These are phyloP conservation scores for Agriopis marginaria DNA, from an alignment of 2,888 invertebrate species.

Conservation along the genomic window DNA sequence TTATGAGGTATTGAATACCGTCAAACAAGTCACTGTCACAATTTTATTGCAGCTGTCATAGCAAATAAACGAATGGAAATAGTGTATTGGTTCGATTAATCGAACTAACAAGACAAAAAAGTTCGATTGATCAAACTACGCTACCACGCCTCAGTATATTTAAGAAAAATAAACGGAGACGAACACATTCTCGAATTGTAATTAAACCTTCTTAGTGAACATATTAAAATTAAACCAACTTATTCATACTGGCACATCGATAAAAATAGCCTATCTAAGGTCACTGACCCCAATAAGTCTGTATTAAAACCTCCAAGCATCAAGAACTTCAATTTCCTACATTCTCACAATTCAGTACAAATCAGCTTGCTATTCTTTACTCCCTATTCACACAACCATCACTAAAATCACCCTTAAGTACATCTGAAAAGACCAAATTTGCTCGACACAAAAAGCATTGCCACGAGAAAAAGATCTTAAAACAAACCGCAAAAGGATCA, in stretches of 20 bases:
- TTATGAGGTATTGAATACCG: no score
- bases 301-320: slow-evolving; percentile 5
- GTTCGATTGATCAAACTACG: no score
- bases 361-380: slow-evolving; percentile 30
- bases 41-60: no score
- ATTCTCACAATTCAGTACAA: slow-evolving; percentile 19
- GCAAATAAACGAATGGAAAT: no score
- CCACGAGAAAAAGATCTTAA: slow-evolving; percentile 1
- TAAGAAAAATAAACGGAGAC: no score
- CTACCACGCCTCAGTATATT: no score
- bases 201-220: not conserved
- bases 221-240: no score
- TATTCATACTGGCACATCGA: no score
- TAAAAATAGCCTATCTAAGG: not conserved
- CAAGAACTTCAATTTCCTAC: slow-evolving; percentile 16
- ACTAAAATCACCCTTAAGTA: slow-evolving; percentile 16
- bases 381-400: slow-evolving; percentile 22
- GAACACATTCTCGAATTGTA: not conserved
- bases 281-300: slow-evolving; percentile 13
- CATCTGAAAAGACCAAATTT: slow-evolving; percentile 13
- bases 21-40: no score
- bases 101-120: no score
- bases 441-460: slow-evolving; percentile 7
- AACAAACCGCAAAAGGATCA: slow-evolving; percentile 9
- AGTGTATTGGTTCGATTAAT: no score